Evolutionary conservation across 2,113 vertebrate species (phyloP), one percentile per base, ranked within the genome.

Genomic region (Labrus mixtus): DNA sequence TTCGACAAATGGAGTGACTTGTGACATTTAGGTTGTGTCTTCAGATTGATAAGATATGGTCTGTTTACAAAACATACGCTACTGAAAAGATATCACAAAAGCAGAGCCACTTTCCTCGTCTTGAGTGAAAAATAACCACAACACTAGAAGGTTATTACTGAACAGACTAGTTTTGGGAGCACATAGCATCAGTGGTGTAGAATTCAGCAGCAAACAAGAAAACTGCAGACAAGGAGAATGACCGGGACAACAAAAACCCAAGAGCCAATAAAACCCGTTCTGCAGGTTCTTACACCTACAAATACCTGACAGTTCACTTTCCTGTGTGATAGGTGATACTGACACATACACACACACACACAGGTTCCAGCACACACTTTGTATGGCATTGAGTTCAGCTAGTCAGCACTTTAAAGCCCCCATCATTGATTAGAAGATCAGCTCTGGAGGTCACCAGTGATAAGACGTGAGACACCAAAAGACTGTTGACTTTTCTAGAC

Each of bases 321-420:
- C 61, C 65, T 81, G 46, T 36, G 54, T 87, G 82, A 90, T 37
- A 73, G 69, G 56, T 73, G 88, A 90, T 83, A 89, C 84, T 66
- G 20, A 79, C 20, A 56, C 73, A 54, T 63, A 78, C 69, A n/a
- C n/a, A n/a, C n/a, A n/a, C n/a, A n/a, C 41, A 72, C 66, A 78
- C 69, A 76, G 12, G 23, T 55, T 76, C 33, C 57, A 55, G 56
- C 63, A 84, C 57, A 76, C 72, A 66, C 72, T 62, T 51, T 55
- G 60, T 63, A 25, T 76, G 65, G 39, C 36, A 25, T 58, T 11
- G 54, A 61, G 66, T 77, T 41, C 83, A 78, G 63, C 78, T 54
- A 61, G 71, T 94, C 92, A 94, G 91, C 93, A 92, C 80, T 88
- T 86, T 83, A 57, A 78, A 48, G 45, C 65, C 82, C 75, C 80